phyloP scores from a whole-genome alignment of 2,888 invertebrate species.

The Sarcophaga caerulescens region DNA sequence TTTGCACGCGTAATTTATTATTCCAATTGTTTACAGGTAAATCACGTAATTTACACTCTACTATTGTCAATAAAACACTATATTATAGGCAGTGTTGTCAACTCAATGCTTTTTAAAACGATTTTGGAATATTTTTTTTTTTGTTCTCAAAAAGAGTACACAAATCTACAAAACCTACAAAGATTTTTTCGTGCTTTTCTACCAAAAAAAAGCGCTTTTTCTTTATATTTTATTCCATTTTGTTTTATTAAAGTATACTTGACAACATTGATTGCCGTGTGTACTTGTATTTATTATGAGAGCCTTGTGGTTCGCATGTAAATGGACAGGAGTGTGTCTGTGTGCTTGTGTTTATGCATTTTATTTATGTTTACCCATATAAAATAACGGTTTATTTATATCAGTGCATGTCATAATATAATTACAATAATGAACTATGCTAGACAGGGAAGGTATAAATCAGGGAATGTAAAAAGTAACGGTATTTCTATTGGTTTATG shows the following conservation, averaged over 20 bases:
- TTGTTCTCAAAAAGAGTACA: no score
- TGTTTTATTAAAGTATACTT: background rate
- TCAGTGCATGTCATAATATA: conserved; percentile 27
- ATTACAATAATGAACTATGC: conserved; percentile 34
- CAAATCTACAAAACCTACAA: no score
- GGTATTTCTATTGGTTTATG: conserved; percentile 48
- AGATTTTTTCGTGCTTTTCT: no score
- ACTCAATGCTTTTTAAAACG: no score
- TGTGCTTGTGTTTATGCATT: background rate
- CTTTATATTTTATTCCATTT: background rate
- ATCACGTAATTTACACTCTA: conserved; percentile 46
- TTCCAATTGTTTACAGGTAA: conserved; percentile 16
- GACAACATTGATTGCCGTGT: background rate
- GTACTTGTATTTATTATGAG: background rate
- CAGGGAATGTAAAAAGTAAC: background rate
- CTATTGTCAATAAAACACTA: background rate
- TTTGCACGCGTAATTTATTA: background rate
- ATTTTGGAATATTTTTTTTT: no score
- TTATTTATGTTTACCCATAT: conserved; percentile 11
- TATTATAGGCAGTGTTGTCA: background rate
- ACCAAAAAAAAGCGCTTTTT: no score
- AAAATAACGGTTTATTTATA: conserved; percentile 16
- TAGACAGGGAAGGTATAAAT: conserved; percentile 4
- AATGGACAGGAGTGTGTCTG: background rate
- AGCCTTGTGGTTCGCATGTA: background rate